Conservation (phyloP, 2,888 invertebrate genomes). For the Hypolimnas misippus region DNA sequence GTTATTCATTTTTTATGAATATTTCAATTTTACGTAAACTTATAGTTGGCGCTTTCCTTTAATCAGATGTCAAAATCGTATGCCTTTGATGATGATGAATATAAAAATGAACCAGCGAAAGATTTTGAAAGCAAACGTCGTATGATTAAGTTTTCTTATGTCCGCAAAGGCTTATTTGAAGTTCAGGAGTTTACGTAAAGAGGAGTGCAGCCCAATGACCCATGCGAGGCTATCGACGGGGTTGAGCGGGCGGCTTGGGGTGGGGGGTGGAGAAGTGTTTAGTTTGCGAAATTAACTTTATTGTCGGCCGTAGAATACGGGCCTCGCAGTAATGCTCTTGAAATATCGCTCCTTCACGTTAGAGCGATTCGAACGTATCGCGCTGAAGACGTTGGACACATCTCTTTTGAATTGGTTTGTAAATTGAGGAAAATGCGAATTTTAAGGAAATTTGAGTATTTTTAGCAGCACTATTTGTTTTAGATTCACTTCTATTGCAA, state of each 20-base stretch:
- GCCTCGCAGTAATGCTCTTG: conserved; percentile 48
- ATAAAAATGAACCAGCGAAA: neutral
- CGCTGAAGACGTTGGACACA: conserved; percentile 32
- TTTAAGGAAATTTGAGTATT: neutral
- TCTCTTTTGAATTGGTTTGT: conserved; percentile 35
- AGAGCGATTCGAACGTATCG: conserved; percentile 34
- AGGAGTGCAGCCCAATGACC: conserved; percentile 39
- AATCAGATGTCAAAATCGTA: conserved; percentile 2
- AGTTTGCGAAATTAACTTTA: conserved; percentile 69
- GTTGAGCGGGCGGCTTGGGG: conserved; percentile 10
- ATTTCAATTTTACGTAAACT: too few relatives aligned
- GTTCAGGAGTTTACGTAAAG: conserved; percentile 32
- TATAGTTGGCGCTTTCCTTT: too few relatives aligned
- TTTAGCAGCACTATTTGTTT: neutral
- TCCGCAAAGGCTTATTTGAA: conserved; percentile 40
- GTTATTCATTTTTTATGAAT: too few relatives aligned
- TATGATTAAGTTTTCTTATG: conserved; percentile 38
- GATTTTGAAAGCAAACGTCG: conserved; percentile 26
- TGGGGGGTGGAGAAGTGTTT: conserved; percentile 53
- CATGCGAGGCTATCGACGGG: conserved; percentile 33
- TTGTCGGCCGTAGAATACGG: conserved; percentile 52
- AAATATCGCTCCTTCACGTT: conserved; percentile 39
- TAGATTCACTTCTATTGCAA: neutral
- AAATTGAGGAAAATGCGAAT: conserved; percentile 23
- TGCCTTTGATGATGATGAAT: neutral